Percentiles rank a stretch among this genome's conserved stretches.
These are phyloP conservation scores for Trissolcus brochymenae DNA, from an alignment of 2,888 invertebrate species.

Conservation along the genomic window DNA sequence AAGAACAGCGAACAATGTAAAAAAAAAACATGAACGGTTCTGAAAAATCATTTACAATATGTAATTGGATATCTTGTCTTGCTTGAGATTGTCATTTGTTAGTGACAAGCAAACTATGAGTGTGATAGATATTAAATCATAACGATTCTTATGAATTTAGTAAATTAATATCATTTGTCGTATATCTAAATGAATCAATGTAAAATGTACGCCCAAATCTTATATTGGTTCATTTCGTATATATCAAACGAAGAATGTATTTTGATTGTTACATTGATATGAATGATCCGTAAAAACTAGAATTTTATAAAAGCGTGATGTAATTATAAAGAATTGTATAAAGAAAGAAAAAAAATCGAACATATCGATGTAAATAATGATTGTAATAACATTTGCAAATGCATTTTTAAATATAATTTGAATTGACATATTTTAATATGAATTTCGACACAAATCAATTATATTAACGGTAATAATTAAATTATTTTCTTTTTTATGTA, in stretches of 20 bases:
- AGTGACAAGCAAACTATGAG: conserved; percentile 10
- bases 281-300: neutral
- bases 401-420: neutral
- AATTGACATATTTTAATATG: neutral
- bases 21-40: conserved; percentile 35
- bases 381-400: conserved; percentile 1
- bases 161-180: conserved; percentile 11
- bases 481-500: conserved; percentile 13
- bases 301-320: conserved; percentile 1
- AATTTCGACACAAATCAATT: conserved; percentile 19
- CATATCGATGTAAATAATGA: conserved; percentile 24
- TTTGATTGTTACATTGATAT: conserved; percentile 19
- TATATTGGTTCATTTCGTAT: conserved; percentile 3
- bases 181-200: conserved; percentile 6
- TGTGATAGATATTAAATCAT: conserved; percentile 20
- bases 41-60: conserved; percentile 7
- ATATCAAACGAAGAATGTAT: conserved; percentile 17
- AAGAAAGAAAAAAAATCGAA: neutral
- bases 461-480: conserved; percentile 21
- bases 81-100: conserved; percentile 2
- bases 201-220: neutral
- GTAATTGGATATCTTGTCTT: conserved; percentile 15
- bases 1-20: conserved; percentile 16
- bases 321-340: conserved; percentile 5
- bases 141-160: conserved; percentile 20